These are phyloP conservation scores for Carduelis carduelis DNA, from an alignment of 2,797 vertebrate species.

Conservation along the genomic window DNA sequence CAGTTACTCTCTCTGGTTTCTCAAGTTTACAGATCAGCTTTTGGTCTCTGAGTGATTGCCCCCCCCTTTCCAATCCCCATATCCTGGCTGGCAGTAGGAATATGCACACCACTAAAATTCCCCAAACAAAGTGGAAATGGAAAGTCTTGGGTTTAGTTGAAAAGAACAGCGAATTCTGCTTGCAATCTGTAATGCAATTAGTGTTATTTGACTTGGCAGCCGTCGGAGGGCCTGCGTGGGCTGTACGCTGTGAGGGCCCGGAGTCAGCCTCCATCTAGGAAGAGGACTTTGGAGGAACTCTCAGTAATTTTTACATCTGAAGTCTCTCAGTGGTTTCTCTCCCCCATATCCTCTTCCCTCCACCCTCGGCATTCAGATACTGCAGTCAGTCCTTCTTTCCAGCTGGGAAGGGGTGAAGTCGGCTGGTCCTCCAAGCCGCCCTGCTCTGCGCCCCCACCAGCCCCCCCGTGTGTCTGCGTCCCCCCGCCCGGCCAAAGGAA, in stretches of 20 bases:
- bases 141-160: conserved; percentile 73
- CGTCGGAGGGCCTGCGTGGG: conserved; percentile 71
- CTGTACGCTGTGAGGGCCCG: conserved; percentile 45
- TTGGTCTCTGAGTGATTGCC: conserved; percentile 12
- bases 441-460: accelerated
- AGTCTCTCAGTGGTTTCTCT: not conserved
- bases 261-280: conserved; percentile 20
- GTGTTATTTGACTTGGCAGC: conserved; percentile 76
- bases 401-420: not conserved
- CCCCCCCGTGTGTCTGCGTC: not conserved
- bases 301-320: conserved; percentile 30
- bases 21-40: conserved; percentile 59
- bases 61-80: conserved; percentile 35
- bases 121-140: conserved; percentile 61
- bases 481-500: not conserved
- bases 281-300: conserved; percentile 51
- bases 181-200: conserved; percentile 79
- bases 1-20: conserved; percentile 55
- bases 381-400: not conserved
- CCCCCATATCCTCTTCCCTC: not conserved
- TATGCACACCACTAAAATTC: not conserved
- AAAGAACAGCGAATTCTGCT: conserved; percentile 77
- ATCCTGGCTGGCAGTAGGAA: conserved; percentile 18
- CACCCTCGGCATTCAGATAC: not conserved
- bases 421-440: not conserved